phyloP scores from a whole-genome alignment of 2,888 invertebrate genomes.

The Arctia plantaginis region DNA sequence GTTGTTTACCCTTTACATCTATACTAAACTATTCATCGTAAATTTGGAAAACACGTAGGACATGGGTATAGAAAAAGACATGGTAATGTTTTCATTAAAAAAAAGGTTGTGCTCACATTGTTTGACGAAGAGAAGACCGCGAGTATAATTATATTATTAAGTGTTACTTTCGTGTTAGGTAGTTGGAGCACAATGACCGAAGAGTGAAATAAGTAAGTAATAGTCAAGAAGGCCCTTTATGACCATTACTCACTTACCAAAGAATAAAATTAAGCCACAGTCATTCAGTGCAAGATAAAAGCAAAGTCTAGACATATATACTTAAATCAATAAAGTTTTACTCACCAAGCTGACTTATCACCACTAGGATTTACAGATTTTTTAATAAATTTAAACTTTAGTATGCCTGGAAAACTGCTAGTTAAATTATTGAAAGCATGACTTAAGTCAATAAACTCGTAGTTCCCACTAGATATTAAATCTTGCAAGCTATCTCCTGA shows the following conservation, averaged over 20 bases:
- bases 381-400: constrained; percentile 64
- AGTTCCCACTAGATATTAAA: constrained; percentile 63
- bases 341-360: constrained; percentile 64
- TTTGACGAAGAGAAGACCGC: no score
- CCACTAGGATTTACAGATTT: constrained; percentile 45
- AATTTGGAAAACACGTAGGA: no score
- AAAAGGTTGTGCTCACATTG: no score
- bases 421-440: constrained; percentile 67
- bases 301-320: not conserved
- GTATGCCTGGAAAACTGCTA: constrained; percentile 63
- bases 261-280: not conserved
- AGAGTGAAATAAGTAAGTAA: not conserved
- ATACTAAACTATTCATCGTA: no score
- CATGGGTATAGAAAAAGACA: no score
- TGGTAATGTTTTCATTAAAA: no score
- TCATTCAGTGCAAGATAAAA: not conserved
- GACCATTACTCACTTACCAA: not conserved
- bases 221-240: not conserved
- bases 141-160: no score
- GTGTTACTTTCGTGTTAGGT: no score
- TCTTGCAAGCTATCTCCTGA: constrained; percentile 54
- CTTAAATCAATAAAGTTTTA: constrained; percentile 3
- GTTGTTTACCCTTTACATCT: no score
- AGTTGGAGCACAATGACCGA: no score
- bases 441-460: constrained; percentile 71